Percentiles rank a stretch among this genome's conserved stretches.
phyloP scores from a whole-genome alignment of 2,113 vertebrate genomes.

The Gallinago undulata region DNA sequence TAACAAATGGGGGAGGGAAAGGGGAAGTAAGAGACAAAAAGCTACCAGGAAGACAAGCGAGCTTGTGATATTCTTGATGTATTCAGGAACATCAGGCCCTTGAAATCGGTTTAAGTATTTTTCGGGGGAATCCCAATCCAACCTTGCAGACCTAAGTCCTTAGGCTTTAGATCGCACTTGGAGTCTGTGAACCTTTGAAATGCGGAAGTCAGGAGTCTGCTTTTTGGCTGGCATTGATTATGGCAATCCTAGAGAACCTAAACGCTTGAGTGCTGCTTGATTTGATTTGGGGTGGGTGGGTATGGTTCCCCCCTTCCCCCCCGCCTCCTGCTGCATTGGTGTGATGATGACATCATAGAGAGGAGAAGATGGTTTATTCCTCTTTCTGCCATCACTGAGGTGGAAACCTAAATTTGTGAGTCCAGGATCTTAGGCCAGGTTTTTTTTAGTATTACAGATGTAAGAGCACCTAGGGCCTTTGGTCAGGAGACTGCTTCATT shows the following conservation, averaged over 20 bases:
- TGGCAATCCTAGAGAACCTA: neutral
- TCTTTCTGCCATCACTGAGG: too few relatives aligned
- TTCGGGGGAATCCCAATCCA: neutral
- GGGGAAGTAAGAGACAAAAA: neutral
- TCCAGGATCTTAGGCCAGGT: neutral
- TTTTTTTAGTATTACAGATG: neutral
- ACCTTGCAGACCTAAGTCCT: neutral
- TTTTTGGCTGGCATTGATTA: neutral
- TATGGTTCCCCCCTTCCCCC: too few relatives aligned
- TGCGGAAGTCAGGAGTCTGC: neutral
- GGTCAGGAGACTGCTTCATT: neutral
- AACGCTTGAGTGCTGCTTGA: neutral
- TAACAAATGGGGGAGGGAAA: too few relatives aligned
- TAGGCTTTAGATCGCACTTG: neutral
- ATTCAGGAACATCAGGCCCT: neutral
- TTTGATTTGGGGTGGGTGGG: neutral
- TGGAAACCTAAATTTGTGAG: neutral
- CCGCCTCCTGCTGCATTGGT: neutral
- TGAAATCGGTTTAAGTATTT: neutral
- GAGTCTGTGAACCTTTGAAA: neutral
- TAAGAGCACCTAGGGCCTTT: neutral
- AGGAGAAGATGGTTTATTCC: neutral
- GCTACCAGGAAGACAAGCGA: too few relatives aligned
- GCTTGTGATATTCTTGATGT: neutral
- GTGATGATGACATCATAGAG: neutral